A percentile compares a stretch with the other conserved stretches of the same genome.
These are phyloP conservation scores for Cyprinella venusta DNA, from an alignment of 2,797 vertebrate genomes.

Conservation along the genomic window DNA sequence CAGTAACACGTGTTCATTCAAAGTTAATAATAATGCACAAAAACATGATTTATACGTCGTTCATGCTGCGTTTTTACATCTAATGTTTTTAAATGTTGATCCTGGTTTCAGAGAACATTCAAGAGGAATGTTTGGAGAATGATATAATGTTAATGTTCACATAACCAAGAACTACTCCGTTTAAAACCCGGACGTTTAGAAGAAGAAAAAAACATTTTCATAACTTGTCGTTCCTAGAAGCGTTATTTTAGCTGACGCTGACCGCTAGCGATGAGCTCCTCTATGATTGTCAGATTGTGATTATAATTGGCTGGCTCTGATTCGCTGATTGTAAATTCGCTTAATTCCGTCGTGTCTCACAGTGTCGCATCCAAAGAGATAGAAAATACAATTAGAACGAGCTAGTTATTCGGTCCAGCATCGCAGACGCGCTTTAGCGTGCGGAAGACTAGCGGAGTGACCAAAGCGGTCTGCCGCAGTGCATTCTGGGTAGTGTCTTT, in stretches of 20 bases:
- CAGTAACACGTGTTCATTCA: too few relatives aligned
- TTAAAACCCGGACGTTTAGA: not conserved
- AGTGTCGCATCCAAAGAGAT: not conserved
- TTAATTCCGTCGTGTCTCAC: conserved; percentile 41
- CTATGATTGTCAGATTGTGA: conserved; percentile 24
- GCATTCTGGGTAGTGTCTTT: conserved; percentile 46
- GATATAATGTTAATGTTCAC: not conserved
- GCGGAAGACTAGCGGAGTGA: conserved; percentile 53
- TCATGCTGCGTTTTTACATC: not conserved
- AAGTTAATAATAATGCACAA: too few relatives aligned
- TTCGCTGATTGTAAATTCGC: conserved; percentile 56
- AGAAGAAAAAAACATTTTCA: too few relatives aligned
- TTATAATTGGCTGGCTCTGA: not conserved
- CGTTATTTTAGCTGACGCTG: too few relatives aligned
- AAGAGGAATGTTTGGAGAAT: not conserved
- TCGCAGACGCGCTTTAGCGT: not conserved
- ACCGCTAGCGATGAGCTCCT: too few relatives aligned
- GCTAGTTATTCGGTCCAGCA: not conserved
- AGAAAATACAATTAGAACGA: not conserved
- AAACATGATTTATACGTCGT: not conserved
- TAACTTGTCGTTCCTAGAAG: not conserved
- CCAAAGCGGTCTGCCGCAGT: conserved; percentile 24
- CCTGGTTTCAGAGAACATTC: not conserved
- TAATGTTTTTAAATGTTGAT: not conserved
- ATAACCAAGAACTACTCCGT: not conserved